phyloP scores from a whole-genome alignment of 1,140 invertebrate genomes.

The Chionoecetes opilio region DNA sequence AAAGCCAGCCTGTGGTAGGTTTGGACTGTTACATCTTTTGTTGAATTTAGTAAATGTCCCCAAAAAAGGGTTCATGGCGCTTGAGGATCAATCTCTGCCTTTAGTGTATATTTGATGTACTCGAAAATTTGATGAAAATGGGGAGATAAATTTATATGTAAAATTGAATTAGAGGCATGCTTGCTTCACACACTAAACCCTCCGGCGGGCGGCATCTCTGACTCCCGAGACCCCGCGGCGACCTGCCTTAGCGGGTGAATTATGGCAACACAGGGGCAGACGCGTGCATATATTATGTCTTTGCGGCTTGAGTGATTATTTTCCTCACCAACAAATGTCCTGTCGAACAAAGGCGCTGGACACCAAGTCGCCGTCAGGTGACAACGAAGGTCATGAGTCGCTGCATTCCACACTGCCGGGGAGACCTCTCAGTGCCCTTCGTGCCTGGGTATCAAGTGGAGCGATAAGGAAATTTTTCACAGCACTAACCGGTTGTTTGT shows the following conservation, averaged over 20 bases:
- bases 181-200: neutral
- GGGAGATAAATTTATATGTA: neutral
- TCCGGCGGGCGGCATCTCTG: neutral
- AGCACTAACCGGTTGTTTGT: neutral
- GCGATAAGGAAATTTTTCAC: neutral
- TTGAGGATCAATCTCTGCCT: too few species aligned
- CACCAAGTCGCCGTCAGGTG: neutral
- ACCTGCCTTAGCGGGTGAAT: neutral
- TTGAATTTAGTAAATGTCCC: neutral
- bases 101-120: too few species aligned
- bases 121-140: neutral
- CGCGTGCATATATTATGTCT: slow-evolving; percentile 20
- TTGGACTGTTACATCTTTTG: slow-evolving; percentile 8
- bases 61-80: too few species aligned
- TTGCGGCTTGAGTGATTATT: neutral
- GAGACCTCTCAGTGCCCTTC: neutral
- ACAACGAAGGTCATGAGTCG: neutral
- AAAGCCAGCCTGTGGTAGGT: neutral
- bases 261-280: slow-evolving; percentile 16
- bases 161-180: neutral
- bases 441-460: neutral
- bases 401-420: neutral
- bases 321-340: neutral
- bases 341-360: slow-evolving; percentile 16
- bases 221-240: neutral